Evolutionary conservation across 1,140 invertebrate genomes (phyloP).

Genomic region (Cotesia vestalis): DNA sequence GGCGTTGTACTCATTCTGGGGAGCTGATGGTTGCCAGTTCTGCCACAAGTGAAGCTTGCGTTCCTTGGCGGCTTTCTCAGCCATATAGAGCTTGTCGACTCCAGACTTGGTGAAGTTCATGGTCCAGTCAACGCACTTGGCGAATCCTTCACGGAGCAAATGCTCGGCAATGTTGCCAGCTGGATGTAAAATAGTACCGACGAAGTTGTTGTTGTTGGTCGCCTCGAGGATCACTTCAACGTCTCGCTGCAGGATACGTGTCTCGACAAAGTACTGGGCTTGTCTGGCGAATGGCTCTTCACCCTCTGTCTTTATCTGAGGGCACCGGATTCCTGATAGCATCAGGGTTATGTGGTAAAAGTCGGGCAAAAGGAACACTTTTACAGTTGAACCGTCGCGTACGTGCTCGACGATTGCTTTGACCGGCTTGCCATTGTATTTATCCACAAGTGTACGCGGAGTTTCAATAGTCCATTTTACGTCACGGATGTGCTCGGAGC

Average conservation of each 20-base stretch:
- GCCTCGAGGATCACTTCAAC: constrained; percentile 92
- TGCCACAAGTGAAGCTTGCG: constrained; percentile 89
- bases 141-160: constrained; percentile 90
- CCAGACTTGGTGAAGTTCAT: constrained; percentile 86
- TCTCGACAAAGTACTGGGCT: constrained; percentile 91
- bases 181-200: constrained; percentile 94
- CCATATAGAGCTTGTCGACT: constrained; percentile 81
- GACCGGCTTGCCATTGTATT: constrained; percentile 80
- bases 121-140: constrained; percentile 97
- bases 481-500: constrained; percentile 77
- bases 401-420: constrained; percentile 94
- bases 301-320: constrained; percentile 69
- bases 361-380: constrained; percentile 87
- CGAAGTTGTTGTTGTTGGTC: constrained; percentile 90
- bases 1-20: constrained; percentile 81
- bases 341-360: constrained; percentile 92
- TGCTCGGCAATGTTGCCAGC: constrained; percentile 93
- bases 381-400: constrained; percentile 93
- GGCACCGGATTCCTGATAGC: constrained; percentile 92
- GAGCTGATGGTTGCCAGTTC: constrained; percentile 76
- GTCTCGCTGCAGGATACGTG: constrained; percentile 89
- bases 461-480: constrained; percentile 90
- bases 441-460: constrained; percentile 83
- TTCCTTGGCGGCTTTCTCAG: constrained; percentile 91
- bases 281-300: constrained; percentile 80